Conservation (phyloP, 1,140 invertebrate species). For the Nasonia giraulti region DNA sequence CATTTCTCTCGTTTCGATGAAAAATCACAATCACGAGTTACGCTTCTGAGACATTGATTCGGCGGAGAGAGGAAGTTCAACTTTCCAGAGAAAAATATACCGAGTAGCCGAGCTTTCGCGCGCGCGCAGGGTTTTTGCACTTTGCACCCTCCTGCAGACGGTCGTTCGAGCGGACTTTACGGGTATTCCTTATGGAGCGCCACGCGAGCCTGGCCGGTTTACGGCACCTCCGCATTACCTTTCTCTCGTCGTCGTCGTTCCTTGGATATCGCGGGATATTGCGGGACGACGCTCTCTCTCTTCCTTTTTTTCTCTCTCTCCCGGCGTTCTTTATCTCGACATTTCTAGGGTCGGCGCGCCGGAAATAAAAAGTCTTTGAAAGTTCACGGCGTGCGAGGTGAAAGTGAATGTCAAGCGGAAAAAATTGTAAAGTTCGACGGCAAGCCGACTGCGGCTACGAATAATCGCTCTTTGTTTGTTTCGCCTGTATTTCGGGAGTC, state of each 20-base stretch:
- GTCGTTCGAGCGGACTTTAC: conserved; percentile 31
- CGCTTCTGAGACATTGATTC: neutral
- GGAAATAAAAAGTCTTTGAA: conserved; percentile 6
- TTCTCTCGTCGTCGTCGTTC: neutral
- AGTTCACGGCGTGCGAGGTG: neutral
- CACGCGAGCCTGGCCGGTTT: neutral
- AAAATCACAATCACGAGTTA: neutral
- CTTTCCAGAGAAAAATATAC: neutral
- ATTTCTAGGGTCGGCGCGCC: neutral
- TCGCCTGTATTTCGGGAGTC: too few species aligned
- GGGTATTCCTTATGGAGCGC: conserved; percentile 31
- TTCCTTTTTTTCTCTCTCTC: neutral
- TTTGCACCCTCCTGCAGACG: conserved; percentile 20
- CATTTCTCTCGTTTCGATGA: too few species aligned
- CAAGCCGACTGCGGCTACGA: too few species aligned
- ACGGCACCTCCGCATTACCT: conserved; percentile 30
- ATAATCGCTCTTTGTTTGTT: neutral
- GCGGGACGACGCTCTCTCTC: neutral
- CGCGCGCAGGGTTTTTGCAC: neutral
- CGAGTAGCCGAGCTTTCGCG: neutral
- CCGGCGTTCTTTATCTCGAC: neutral
- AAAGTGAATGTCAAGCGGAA: neutral
- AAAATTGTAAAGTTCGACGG: neutral
- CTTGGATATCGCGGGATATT: neutral
- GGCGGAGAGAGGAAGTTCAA: neutral